These are phyloP conservation scores for Drosophila mojavensis DNA, from an alignment of 1,140 invertebrate species.

Conservation along the genomic window DNA sequence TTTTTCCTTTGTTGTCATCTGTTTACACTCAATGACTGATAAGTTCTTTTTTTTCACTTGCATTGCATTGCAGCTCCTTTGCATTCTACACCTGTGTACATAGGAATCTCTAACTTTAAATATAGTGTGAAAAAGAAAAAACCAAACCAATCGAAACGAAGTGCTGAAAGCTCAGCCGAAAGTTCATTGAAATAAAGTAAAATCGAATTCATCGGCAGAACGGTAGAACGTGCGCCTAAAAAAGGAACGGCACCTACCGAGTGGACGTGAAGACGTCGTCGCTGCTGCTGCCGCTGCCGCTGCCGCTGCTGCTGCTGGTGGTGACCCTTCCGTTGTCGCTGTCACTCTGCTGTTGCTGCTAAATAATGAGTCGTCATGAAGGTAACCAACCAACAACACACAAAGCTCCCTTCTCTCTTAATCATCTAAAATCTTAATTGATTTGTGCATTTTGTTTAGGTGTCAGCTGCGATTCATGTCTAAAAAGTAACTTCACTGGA, in stretches of 20 bases:
- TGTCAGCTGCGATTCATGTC: slow-evolving; percentile 99
- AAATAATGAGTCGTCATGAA: slow-evolving; percentile 84
- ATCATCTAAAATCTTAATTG: background rate
- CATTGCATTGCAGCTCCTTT: slow-evolving; percentile 28
- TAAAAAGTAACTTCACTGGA: slow-evolving; percentile 98
- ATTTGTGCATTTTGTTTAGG: slow-evolving; percentile 84
- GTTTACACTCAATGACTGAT: slow-evolving; percentile 35
- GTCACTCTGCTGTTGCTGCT: slow-evolving; percentile 49
- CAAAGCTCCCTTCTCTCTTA: background rate
- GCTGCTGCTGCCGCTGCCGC: slow-evolving; percentile 47
- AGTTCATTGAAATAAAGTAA: slow-evolving; percentile 29
- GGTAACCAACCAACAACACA: slow-evolving; percentile 46
- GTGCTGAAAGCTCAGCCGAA: slow-evolving; percentile 32
- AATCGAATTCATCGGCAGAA: slow-evolving; percentile 43
- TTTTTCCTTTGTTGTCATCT: slow-evolving; percentile 45
- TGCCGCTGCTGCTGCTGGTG: slow-evolving; percentile 28
- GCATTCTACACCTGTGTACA: slow-evolving; percentile 39
- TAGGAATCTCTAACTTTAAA: slow-evolving; percentile 36
- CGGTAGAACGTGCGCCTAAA: slow-evolving; percentile 31
- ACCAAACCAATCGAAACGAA: slow-evolving; percentile 17
- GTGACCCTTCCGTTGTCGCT: slow-evolving; percentile 37
- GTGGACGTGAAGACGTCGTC: slow-evolving; percentile 53
- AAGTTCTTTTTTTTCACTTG: slow-evolving; percentile 18
- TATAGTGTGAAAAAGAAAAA: slow-evolving; percentile 31
- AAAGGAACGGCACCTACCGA: slow-evolving; percentile 54